A percentile compares a stretch with the other conserved stretches of the same genome.
Conservation (phyloP, 2,888 invertebrate species). For the Galerucella nymphaeae region DNA sequence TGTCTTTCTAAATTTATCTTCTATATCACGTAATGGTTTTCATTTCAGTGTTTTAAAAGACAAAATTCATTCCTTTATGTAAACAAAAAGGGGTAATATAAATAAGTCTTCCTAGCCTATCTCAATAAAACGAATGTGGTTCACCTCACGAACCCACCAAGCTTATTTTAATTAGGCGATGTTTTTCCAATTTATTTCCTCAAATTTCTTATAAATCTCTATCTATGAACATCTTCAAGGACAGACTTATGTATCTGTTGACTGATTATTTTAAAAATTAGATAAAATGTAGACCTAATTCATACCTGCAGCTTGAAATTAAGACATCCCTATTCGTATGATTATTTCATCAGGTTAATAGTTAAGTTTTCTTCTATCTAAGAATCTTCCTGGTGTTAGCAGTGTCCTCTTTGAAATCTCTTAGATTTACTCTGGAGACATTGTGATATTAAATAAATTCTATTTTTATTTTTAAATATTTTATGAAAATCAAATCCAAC, state of each 20-base stretch:
- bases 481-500: background rate
- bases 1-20: background rate
- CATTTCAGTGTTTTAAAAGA: background rate
- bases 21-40: conserved; percentile 1
- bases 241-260: conserved; percentile 42
- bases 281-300: background rate
- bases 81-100: conserved; percentile 52
- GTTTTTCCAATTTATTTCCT: conserved; percentile 58
- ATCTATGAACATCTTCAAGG: conserved; percentile 45
- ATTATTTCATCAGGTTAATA: too few species aligned
- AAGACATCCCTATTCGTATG: background rate
- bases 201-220: conserved; percentile 52
- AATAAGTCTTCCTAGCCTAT: conserved; percentile 53
- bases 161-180: conserved; percentile 60
- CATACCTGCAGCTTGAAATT: background rate
- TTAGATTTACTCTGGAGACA: too few species aligned
- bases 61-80: conserved; percentile 30
- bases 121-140: conserved; percentile 55
- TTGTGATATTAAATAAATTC: too few species aligned
- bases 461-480: too few species aligned
- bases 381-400: too few species aligned
- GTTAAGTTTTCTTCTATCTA: too few species aligned
- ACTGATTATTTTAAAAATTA: conserved; percentile 7
- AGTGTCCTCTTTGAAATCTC: too few species aligned
- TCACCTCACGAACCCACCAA: conserved; percentile 53